Conservation (phyloP, 2,888 invertebrate species). For the Allacma fusca region DNA sequence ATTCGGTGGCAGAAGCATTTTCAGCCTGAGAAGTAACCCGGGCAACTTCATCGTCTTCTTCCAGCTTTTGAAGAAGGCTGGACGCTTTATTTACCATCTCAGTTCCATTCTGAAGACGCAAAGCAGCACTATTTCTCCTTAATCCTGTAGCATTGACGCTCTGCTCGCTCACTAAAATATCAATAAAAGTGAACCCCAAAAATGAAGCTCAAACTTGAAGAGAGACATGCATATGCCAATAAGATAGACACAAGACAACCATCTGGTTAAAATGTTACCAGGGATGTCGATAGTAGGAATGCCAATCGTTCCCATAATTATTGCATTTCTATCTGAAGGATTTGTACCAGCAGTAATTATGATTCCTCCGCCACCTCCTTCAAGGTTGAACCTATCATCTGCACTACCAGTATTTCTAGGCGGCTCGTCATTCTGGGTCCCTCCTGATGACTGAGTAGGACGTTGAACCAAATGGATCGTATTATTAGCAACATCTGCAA, state of each 20-base stretch:
- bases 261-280: constrained; percentile 20
- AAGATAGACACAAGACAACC: neutral
- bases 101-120: constrained; percentile 55
- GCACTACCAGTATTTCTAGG: constrained; percentile 22
- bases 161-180: constrained; percentile 31
- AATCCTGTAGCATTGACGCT: constrained; percentile 18
- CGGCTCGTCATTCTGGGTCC: constrained; percentile 54
- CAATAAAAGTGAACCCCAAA: neutral
- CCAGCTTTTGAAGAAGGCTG: constrained; percentile 49
- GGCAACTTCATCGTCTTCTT: constrained; percentile 54
- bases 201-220: neutral
- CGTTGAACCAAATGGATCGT: constrained; percentile 68
- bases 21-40: constrained; percentile 28
- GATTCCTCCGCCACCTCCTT: constrained; percentile 48
- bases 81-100: constrained; percentile 58
- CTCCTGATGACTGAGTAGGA: constrained; percentile 64
- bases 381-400: constrained; percentile 40
- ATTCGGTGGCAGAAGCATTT: constrained; percentile 13
- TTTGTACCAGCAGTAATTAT: constrained; percentile 50
- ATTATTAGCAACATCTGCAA: constrained; percentile 67
- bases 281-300: constrained; percentile 49
- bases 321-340: constrained; percentile 47
- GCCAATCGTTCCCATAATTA: constrained; percentile 58
- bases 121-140: constrained; percentile 52
- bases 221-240: neutral